A percentile compares a stretch with the other conserved stretches of the same genome.
phyloP scores from a whole-genome alignment of 2,888 invertebrate genomes.

The Pocota personata region DNA sequence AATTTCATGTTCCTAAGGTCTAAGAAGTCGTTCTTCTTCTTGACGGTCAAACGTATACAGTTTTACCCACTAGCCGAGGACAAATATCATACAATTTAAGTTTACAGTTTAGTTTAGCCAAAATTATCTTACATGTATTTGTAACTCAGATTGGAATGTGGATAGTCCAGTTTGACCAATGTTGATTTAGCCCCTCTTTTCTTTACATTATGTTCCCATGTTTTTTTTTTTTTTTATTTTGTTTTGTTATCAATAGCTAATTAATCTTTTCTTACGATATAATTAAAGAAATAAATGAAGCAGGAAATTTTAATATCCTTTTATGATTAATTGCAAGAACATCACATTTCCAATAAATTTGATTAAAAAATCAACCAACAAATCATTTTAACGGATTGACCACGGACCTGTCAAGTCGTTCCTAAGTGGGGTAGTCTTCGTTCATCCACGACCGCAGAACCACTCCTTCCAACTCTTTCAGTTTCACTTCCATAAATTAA shows the following conservation, averaged over 20 bases:
- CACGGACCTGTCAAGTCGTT: neutral
- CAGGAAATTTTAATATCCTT: neutral
- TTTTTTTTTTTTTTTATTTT: too few relatives aligned
- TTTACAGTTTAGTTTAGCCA: too few relatives aligned
- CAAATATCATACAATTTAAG: too few relatives aligned
- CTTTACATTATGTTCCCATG: too few relatives aligned
- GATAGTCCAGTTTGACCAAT: too few relatives aligned
- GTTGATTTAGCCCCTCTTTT: too few relatives aligned
- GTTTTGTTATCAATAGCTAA: neutral
- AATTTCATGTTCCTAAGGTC: too few relatives aligned
- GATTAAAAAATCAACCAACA: neutral
- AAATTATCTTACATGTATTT: too few relatives aligned
- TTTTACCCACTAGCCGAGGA: too few relatives aligned
- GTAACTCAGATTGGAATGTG: too few relatives aligned
- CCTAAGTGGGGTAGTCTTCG: neutral
- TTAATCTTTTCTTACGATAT: neutral
- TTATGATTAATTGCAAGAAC: neutral
- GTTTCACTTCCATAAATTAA: slow-evolving; percentile 10
- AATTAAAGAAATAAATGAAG: neutral
- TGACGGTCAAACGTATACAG: too few relatives aligned
- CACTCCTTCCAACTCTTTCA: neutral
- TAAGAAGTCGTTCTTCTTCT: too few relatives aligned
- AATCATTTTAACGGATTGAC: neutral
- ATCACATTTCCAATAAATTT: neutral
- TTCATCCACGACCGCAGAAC: neutral